Evolutionary conservation across 2,888 invertebrate species (phyloP), one percentile per base, ranked within the genome.

Genomic region (Spisula solida): DNA sequence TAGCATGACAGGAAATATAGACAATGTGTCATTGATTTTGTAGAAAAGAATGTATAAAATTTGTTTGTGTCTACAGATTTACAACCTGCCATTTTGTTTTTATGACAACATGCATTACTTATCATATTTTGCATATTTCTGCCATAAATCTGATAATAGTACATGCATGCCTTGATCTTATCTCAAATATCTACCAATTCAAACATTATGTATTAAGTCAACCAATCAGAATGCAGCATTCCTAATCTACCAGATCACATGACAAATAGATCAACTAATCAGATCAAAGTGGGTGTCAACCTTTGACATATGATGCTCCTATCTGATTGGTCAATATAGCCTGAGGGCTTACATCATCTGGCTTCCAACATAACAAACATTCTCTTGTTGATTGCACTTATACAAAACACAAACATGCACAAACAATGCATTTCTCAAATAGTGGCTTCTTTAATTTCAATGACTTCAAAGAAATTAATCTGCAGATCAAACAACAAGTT

Each of bases 241-340:
- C 16, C 75, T 75, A 34, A 75, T 75, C 83, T 51, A 75, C 66
- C 18, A 51, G 78, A 66, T 82, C 80, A 88, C 88, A 88, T 88
- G 82, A 82, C 60, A 82, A 66, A 29, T 14, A 14, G 55, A 1
- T 25, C 34, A 78, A 66, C 88, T 81, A 88, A 88, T 88, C 81
- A 88, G 56, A 88, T 80, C 48, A 75, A 14, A 82, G 82, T 82
- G 82, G 89, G 86, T 86, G 89, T 88, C 86, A 83, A 82, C 86
- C 79, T 79, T 31, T 86, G 79, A 75, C 81, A 48, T 48, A 18
- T 78, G 34, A 85, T 85, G 78, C 87, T 84, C 41, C 66, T 70
- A 48, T 87, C 79, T 81, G 78, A 89, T 89, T 89, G 89, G 89
- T 82, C 82, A 87, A 60, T 41, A 60, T 75, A 29, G 85, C 89